Evolutionary conservation across 53 echinoderm and acorn worm genomes (phyloP), one percentile per base, ranked within the genome.

Genomic region (Zoroaster sp.): DNA sequence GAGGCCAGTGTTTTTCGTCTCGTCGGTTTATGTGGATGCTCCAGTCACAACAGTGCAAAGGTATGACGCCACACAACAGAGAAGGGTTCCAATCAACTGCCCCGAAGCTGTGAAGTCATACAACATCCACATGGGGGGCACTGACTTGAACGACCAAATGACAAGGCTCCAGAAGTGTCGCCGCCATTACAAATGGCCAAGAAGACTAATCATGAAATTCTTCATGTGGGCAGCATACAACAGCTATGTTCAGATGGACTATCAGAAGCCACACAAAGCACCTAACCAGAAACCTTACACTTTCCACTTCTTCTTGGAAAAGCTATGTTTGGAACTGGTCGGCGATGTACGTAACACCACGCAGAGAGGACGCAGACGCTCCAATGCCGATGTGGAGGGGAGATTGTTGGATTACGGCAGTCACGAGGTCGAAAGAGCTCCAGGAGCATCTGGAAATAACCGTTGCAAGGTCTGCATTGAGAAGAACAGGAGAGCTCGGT

Each of bases 1-100:
- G n/a, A 90, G 47, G 72, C 90, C 81, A 36, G 83, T 82, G 28
- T 82, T 82, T 68, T 90, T 90, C 52, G 72, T 90, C 14, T 71
- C 82, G 15, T 45, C 90, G 5, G 15, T 79, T 52, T 71, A 65
- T 54, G 54, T 82, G n/a, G n/a, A n/a, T n/a, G n/a, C n/a, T n/a
- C n/a, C n/a, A n/a, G n/a, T n/a, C n/a, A n/a, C n/a, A n/a, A 34
- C 53, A 38, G 72, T 87, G 2, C 82, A 45, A 37, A 71, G 82
- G 41, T 90, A 90, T 54, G 74, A 72, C 53, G 55, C 81, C 36
- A 70, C 21, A 31, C 66, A 80, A 89, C 89, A 90, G 55, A 81
- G 79, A 70, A 18, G 51, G 51, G 17, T 72, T n/a, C 81, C 52
- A 82, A 73, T 72, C 36, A 13, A 9, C 18, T n/a, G n/a, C n/a